These are phyloP conservation scores for Drosophila yooni DNA, from an alignment of 2,888 invertebrate genomes.

Conservation along the genomic window DNA sequence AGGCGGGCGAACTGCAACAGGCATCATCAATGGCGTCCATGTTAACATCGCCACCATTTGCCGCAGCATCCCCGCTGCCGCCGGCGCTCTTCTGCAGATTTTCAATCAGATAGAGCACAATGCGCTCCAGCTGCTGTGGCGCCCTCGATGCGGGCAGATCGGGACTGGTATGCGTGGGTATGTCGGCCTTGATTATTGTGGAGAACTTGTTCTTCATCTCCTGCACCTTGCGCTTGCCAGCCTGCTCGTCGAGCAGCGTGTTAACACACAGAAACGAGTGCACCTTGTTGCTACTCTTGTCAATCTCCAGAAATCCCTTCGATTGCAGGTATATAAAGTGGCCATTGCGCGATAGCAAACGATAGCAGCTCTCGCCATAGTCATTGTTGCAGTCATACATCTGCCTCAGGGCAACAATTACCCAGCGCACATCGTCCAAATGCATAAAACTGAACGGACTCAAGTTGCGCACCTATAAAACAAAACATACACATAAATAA, in stretches of 20 bases:
- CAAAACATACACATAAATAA: conserved; percentile 1
- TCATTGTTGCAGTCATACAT: conserved; percentile 95
- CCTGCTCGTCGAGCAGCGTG: conserved; percentile 90
- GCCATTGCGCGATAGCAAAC: conserved; percentile 92
- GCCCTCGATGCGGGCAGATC: conserved; percentile 88
- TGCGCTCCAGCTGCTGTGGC: conserved; percentile 89
- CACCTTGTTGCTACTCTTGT: conserved; percentile 90
- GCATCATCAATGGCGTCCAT: conserved; percentile 47
- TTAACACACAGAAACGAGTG: conserved; percentile 95
- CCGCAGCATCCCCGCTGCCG: conserved; percentile 32
- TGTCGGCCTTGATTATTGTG: conserved; percentile 87
- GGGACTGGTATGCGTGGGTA: conserved; percentile 82
- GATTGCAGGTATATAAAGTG: conserved; percentile 94
- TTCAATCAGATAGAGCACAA: conserved; percentile 89
- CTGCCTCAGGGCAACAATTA: conserved; percentile 93
- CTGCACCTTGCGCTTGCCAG: conserved; percentile 89
- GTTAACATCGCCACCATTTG: conserved; percentile 15
- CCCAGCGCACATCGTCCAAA: conserved; percentile 94
- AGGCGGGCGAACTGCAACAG: conserved; percentile 50
- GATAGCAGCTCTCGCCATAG: conserved; percentile 93
- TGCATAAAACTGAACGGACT: conserved; percentile 96
- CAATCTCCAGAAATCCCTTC: conserved; percentile 93
- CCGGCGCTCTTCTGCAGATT: conserved; percentile 84
- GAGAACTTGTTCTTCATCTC: conserved; percentile 93
- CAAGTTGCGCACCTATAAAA: conserved; percentile 89